Percentiles rank a stretch among this genome's conserved stretches.
phyloP scores from a whole-genome alignment of 2,113 vertebrate genomes.

The Cyanoramphus novaezelandiae region DNA sequence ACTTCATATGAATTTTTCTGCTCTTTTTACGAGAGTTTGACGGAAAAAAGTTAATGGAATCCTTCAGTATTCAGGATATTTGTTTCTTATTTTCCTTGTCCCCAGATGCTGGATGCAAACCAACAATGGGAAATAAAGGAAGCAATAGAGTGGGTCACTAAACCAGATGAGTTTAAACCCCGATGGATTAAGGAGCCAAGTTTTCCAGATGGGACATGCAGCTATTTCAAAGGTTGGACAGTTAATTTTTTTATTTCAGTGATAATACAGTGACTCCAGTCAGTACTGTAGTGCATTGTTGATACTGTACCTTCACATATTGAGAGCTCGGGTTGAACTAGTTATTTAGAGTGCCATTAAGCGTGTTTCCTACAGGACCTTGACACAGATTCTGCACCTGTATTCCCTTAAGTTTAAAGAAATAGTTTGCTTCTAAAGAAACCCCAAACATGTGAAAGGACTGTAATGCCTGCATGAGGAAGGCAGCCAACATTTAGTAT shows the following conservation, averaged over 20 bases:
- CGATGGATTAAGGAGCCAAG: slow-evolving; percentile 84
- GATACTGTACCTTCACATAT: neutral
- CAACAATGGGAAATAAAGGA: slow-evolving; percentile 82
- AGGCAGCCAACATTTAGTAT: neutral
- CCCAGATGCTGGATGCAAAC: slow-evolving; percentile 86
- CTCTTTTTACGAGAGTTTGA: neutral
- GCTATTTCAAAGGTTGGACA: slow-evolving; percentile 76
- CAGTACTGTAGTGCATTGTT: neutral
- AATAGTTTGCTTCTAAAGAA: neutral
- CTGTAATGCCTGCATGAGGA: neutral
- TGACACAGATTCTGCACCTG: neutral
- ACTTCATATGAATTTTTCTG: neutral
- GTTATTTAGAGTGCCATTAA: slow-evolving; percentile 1
- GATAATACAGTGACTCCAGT: neutral
- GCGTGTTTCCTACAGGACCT: neutral
- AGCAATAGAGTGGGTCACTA: slow-evolving; percentile 77
- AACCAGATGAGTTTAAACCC: slow-evolving; percentile 78
- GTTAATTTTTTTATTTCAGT: neutral
- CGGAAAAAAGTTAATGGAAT: neutral
- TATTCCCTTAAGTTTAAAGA: slow-evolving; percentile 14
- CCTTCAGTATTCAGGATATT: neutral
- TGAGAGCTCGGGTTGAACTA: neutral
- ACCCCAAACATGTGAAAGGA: neutral
- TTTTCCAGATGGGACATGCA: slow-evolving; percentile 79
- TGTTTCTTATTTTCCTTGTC: neutral